These are phyloP conservation scores for Catharus bicknelli DNA, from an alignment of 2,113 vertebrate genomes.

Conservation along the genomic window DNA sequence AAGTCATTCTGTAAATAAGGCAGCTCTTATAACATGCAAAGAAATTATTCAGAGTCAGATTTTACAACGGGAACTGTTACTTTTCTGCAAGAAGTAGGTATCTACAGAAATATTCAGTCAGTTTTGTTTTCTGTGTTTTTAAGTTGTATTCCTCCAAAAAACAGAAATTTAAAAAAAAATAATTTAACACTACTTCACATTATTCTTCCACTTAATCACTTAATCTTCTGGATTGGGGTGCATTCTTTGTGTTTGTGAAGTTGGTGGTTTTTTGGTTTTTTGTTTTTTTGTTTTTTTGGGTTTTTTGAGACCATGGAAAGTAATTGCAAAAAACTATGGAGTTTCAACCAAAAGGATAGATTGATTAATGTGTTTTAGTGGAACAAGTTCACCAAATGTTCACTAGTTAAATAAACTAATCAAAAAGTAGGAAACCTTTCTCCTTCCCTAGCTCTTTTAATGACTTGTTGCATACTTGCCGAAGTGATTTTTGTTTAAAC, in stretches of 20 bases:
- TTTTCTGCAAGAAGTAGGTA: background rate
- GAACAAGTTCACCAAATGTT: background rate
- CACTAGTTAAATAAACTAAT: background rate
- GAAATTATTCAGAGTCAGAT: background rate
- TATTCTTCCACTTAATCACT: background rate
- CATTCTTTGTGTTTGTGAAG: background rate
- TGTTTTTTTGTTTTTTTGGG: no score
- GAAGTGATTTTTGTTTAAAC: background rate
- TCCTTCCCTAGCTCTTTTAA: background rate
- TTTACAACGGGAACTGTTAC: background rate
- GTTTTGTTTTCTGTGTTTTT: background rate
- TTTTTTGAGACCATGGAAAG: background rate
- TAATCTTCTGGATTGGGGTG: background rate
- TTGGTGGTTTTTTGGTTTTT: background rate
- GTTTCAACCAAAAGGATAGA: background rate
- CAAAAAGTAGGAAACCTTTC: background rate
- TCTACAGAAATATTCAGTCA: background rate
- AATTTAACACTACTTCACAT: background rate
- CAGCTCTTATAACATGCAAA: background rate
- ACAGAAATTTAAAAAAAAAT: background rate
- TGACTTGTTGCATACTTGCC: background rate
- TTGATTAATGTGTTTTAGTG: background rate
- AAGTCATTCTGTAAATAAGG: background rate
- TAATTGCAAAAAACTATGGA: background rate
- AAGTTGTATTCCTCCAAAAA: background rate